Evolutionary conservation across 2,888 invertebrate genomes (phyloP).

Genomic region (Drosophila prolongata): DNA sequence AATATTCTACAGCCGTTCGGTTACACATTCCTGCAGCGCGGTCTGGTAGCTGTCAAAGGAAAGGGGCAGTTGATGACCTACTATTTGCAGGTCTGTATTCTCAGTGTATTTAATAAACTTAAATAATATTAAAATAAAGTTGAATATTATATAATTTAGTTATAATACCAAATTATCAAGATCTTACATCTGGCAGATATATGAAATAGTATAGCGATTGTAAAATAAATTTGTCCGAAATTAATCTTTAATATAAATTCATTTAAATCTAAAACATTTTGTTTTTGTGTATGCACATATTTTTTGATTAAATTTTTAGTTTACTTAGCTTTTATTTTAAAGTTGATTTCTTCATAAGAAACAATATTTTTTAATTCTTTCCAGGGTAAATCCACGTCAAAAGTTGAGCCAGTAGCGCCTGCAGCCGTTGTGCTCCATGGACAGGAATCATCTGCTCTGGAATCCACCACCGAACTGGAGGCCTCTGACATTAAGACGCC

Average conservation of each 20-base stretch:
- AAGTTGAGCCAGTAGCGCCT: slow-evolving; percentile 47
- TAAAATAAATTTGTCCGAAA: too few relatives aligned
- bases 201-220: too few relatives aligned
- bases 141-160: too few relatives aligned
- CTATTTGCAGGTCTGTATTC: slow-evolving; percentile 88
- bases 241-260: too few relatives aligned
- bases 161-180: too few relatives aligned
- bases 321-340: too few relatives aligned
- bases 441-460: slow-evolving; percentile 42
- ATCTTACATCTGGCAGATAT: too few relatives aligned
- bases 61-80: slow-evolving; percentile 98
- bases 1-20: slow-evolving; percentile 95
- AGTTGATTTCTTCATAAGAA: too few relatives aligned
- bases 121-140: neutral
- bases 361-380: neutral
- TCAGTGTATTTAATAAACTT: neutral
- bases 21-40: slow-evolving; percentile 96
- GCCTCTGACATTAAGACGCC: slow-evolving; percentile 81
- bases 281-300: too few relatives aligned
- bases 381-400: slow-evolving; percentile 71
- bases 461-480: slow-evolving; percentile 65
- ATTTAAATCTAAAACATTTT: too few relatives aligned
- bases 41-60: slow-evolving; percentile 97
- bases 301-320: too few relatives aligned
- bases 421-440: slow-evolving; percentile 58